Evolutionary conservation across 2,888 invertebrate genomes (phyloP).

Genomic region (Brachypalpus laphriformis): DNA sequence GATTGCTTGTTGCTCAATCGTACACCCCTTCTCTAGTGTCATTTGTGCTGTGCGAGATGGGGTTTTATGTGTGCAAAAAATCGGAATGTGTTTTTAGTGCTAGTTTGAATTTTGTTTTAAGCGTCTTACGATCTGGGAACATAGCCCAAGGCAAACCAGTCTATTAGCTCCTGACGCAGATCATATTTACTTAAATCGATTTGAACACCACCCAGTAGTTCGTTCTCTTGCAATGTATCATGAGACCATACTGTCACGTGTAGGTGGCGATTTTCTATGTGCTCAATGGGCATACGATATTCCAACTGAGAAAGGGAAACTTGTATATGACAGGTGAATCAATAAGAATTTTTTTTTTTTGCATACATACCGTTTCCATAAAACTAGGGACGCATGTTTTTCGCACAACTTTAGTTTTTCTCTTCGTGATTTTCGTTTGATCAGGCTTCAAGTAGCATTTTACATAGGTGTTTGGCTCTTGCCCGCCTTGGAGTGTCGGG

Average conservation of each 20-base stretch:
- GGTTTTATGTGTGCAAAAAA: constrained; percentile 49
- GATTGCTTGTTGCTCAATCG: constrained; percentile 45
- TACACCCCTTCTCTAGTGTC: constrained; percentile 8
- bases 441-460: constrained; percentile 97
- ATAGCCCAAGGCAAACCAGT: constrained; percentile 91
- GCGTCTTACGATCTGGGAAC: constrained; percentile 77
- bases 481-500: constrained; percentile 89
- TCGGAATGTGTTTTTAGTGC: constrained; percentile 65
- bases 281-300: constrained; percentile 92
- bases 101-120: constrained; percentile 3
- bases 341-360: too few relatives aligned
- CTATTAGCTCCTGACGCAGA: constrained; percentile 90
- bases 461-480: constrained; percentile 94
- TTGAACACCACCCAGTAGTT: constrained; percentile 95
- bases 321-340: too few relatives aligned
- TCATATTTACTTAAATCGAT: constrained; percentile 89
- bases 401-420: constrained; percentile 96
- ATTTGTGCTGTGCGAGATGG: constrained; percentile 27
- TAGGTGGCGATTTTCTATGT: constrained; percentile 89
- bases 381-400: constrained; percentile 97
- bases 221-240: constrained; percentile 96
- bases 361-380: constrained; percentile 95
- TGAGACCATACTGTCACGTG: constrained; percentile 98
- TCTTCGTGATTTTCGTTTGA: constrained; percentile 94
- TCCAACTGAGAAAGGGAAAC: constrained; percentile 86